Percentiles rank a stretch among this genome's conserved stretches.
Conservation (phyloP, 2,888 invertebrate species). For the Strigamia crassipes region DNA sequence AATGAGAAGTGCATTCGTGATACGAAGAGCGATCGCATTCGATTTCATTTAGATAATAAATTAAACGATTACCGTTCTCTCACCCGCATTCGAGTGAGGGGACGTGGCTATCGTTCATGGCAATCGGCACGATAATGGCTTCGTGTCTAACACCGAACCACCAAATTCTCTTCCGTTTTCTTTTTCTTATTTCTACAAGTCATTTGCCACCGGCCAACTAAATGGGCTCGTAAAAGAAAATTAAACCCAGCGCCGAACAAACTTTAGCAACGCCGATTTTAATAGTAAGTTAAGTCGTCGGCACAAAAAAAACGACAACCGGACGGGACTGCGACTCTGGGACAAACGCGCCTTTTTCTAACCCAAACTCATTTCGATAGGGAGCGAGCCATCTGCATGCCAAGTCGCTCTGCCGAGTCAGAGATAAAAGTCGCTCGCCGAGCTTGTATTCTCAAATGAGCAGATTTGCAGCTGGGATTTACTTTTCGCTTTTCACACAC, state of each 20-base stretch:
- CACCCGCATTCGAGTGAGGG: neutral
- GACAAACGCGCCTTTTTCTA: neutral
- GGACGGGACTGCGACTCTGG: no score
- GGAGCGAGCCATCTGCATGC: conserved; percentile 6
- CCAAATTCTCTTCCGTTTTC: neutral
- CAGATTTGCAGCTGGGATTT: conserved; percentile 15
- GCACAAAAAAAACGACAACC: neutral
- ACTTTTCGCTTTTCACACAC: neutral
- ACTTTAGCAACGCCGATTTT: conserved; percentile 20
- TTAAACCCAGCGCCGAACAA: conserved; percentile 4
- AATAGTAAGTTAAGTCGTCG: neutral
- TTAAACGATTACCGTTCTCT: conserved; percentile 36
- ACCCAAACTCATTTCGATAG: neutral
- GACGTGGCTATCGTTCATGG: conserved; percentile 1
- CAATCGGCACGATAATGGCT: conserved; percentile 16
- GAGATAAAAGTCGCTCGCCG: neutral
- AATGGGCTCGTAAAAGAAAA: conserved; percentile 30
- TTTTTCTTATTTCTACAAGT: conserved; percentile 17
- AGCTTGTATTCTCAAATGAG: conserved; percentile 17
- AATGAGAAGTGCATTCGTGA: conserved; percentile 4
- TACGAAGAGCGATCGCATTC: conserved; percentile 20
- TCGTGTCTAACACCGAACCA: conserved; percentile 6
- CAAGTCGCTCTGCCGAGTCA: conserved; percentile 5
- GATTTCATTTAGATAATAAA: conserved; percentile 45
- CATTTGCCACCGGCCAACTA: conserved; percentile 17